Percentiles rank a stretch among this genome's conserved stretches.
Conservation (phyloP, 2,797 vertebrate species). For the Peromyscus eremicus region DNA sequence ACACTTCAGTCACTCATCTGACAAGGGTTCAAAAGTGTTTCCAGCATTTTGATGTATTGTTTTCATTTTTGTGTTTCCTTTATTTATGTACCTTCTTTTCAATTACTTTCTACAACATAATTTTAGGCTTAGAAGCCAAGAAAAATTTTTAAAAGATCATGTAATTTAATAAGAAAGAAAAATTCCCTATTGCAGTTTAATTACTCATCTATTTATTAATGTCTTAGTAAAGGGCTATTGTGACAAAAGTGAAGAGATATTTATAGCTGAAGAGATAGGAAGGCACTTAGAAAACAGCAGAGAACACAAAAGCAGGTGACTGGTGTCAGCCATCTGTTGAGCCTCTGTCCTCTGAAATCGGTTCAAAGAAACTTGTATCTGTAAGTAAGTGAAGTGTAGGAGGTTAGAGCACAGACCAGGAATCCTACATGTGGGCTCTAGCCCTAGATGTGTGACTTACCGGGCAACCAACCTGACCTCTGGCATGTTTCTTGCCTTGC, state of each 20-base stretch:
- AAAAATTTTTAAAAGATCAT: slow-evolving; percentile 52
- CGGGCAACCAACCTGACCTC: too few species aligned
- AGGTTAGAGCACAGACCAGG: too few species aligned
- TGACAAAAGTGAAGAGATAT: slow-evolving; percentile 44
- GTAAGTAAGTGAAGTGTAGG: too few species aligned
- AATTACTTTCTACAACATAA: background rate
- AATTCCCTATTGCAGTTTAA: background rate
- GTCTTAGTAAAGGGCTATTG: slow-evolving; percentile 6
- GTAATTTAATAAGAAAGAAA: slow-evolving; percentile 44
- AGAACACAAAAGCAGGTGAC: slow-evolving; percentile 1
- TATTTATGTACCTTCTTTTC: slow-evolving; percentile 10
- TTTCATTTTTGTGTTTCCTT: slow-evolving; percentile 24
- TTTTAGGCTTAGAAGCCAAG: background rate
- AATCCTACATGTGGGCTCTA: too few species aligned
- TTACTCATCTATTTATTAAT: background rate
- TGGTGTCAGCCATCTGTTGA: too few species aligned
- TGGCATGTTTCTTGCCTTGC: too few species aligned
- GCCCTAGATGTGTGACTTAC: too few species aligned
- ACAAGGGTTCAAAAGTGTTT: slow-evolving; percentile 20
- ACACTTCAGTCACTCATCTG: slow-evolving; percentile 13
- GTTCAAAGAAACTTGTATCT: too few species aligned
- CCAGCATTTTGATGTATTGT: slow-evolving; percentile 44
- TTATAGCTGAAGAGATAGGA: slow-evolving; percentile 67
- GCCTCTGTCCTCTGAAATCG: too few species aligned
- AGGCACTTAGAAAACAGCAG: slow-evolving; percentile 52